phyloP scores from a whole-genome alignment of 2,797 vertebrate species.

The Oreochromis mossambicus region DNA sequence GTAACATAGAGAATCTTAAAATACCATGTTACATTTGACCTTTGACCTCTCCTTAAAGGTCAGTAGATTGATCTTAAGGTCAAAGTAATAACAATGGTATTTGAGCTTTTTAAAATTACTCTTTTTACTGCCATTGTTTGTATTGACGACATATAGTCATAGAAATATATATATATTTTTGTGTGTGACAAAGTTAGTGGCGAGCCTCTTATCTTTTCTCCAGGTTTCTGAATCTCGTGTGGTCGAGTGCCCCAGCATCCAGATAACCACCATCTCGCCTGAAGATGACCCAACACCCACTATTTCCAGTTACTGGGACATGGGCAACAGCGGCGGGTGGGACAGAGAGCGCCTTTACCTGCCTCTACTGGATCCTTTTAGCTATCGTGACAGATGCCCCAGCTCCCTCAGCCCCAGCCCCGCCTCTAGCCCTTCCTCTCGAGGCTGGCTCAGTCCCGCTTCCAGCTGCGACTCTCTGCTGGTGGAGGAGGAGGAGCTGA shows the following conservation, averaged over 20 bases:
- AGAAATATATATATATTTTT: neutral
- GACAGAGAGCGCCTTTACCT: conserved; percentile 86
- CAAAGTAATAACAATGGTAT: neutral
- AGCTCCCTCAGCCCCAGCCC: conserved; percentile 88
- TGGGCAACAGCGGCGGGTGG: conserved; percentile 72
- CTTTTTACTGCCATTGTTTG: neutral
- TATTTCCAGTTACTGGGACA: conserved; percentile 76
- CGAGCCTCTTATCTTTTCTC: neutral
- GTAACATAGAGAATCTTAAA: neutral
- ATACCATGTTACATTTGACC: fast-evolving
- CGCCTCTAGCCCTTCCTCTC: conserved; percentile 87
- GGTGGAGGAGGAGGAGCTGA: conserved; percentile 89
- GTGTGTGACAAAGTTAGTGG: neutral
- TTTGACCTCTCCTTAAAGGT: neutral
- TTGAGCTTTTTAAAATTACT: neutral
- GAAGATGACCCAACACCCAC: conserved; percentile 70
- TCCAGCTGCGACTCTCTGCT: conserved; percentile 88
- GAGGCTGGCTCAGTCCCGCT: conserved; percentile 87
- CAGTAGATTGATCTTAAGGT: neutral
- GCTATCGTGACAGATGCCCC: conserved; percentile 82
- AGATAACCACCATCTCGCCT: conserved; percentile 92
- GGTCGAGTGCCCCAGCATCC: conserved; percentile 91
- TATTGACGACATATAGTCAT: too few relatives aligned
- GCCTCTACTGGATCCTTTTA: conserved; percentile 83
- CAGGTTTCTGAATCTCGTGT: conserved; percentile 83